Base-by-base conservation (phyloP, 2,888 invertebrate genomes). In the Caenorhabditis sp. region DNA sequence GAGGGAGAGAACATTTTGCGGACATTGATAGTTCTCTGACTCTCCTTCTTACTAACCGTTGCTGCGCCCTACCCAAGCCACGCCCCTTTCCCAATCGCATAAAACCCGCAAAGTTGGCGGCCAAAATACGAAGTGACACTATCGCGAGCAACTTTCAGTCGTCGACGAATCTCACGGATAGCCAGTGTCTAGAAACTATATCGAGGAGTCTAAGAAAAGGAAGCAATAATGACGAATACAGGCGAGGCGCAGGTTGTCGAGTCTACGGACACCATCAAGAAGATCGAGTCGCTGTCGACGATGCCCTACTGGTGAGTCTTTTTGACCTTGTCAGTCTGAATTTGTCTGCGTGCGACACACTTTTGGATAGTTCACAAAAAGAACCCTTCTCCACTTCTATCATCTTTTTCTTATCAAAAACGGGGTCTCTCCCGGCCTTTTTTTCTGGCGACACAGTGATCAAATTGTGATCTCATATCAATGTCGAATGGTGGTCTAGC, bases 281-380 rank as follows among this genome's bases (percentile, higher is more conserved):
- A 82, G 56, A 79, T 78, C 55, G 82, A 82, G 22, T 82, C 82
- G 22, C 22, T 82, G 58, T 72, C 78, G 9, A 72, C 72, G 1
- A 65, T 82, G 62, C 82, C 82, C 8, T 82, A 82, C 32, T 82
- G 82, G 82, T 82, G 55, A 35, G 82, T 60, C 1, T 11, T 50
- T 40, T 55, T 37, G n/a, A 55, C 18, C 28, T 55, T 28, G 28
- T 32, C 18, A 22, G n/a, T n/a, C n/a, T n/a, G n/a, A n/a, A n/a
- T n/a, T n/a, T n/a, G n/a, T 26, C 28, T 55, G 2, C 20, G 5
- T 9, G 11, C 55, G 20, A 20, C 50, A 18, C 13, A 22, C 51
- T 24, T 24, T 24, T 13, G 11, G 13, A 26, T 18, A 51, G 51
- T 51, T 51, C 51, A 24, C 51, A 24, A 26, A 24, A 18, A 51